Evolutionary conservation across 1,140 invertebrate species (phyloP).

Genomic region (Hyles vespertilio): DNA sequence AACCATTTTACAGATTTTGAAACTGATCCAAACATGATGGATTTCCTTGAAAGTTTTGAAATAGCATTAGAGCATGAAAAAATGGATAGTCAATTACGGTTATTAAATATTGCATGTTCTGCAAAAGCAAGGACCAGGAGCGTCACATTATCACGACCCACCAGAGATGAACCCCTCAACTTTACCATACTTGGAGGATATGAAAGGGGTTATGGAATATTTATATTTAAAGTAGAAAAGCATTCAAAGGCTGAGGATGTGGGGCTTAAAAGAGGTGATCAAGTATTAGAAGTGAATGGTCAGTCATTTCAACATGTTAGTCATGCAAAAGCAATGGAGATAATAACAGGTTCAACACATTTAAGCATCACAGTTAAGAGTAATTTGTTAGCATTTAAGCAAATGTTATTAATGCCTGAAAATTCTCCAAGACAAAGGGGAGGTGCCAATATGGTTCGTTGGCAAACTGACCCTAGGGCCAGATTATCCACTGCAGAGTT

Average conservation of each 20-base stretch:
- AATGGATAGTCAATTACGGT: constrained; percentile 87
- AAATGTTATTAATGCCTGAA: constrained; percentile 91
- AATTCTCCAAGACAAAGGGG: constrained; percentile 85
- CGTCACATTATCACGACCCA: constrained; percentile 93
- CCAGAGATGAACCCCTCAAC: constrained; percentile 93
- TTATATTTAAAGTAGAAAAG: constrained; percentile 95
- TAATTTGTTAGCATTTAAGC: constrained; percentile 90
- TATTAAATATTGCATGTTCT: constrained; percentile 97
- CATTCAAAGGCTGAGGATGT: constrained; percentile 96
- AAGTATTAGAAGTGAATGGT: constrained; percentile 98
- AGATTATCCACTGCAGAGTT: constrained; percentile 80
- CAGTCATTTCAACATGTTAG: constrained; percentile 96
- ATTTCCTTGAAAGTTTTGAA: constrained; percentile 97
- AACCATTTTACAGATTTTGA: constrained; percentile 99
- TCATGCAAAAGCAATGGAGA: constrained; percentile 92
- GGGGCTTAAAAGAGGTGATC: constrained; percentile 97
- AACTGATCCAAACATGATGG: constrained; percentile 96
- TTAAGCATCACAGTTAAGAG: constrained; percentile 97
- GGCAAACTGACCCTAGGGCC: constrained; percentile 81
- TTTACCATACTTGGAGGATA: constrained; percentile 96
- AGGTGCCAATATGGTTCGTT: constrained; percentile 71
- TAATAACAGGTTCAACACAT: constrained; percentile 95
- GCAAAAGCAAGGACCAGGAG: constrained; percentile 95
- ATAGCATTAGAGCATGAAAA: constrained; percentile 87
- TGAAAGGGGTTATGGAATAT: constrained; percentile 93